Evolutionary conservation across 2,888 invertebrate genomes (phyloP).

Genomic region (Amphiduros pacificus): DNA sequence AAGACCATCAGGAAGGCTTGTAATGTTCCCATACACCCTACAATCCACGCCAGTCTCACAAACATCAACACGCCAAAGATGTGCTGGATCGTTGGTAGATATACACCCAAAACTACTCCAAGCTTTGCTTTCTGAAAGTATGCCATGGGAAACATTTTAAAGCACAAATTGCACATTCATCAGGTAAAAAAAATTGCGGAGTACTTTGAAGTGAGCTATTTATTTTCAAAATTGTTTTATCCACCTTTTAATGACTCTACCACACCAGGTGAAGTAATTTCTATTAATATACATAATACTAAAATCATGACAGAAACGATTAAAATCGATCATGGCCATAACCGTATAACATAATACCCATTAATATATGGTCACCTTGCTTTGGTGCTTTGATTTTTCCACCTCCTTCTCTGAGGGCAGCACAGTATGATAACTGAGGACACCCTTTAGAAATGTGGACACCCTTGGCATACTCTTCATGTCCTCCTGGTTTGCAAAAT

Average conservation of each 20-base stretch:
- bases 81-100: constrained; percentile 42
- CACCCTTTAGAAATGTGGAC: constrained; percentile 28
- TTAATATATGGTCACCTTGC: constrained; percentile 20
- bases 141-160: neutral
- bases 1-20: constrained; percentile 38
- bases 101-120: constrained; percentile 38
- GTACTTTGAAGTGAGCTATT: no score
- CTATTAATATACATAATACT: neutral
- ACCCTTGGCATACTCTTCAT: constrained; percentile 34
- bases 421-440: constrained; percentile 21
- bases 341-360: neutral
- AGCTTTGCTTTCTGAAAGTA: constrained; percentile 35
- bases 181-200: neutral
- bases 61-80: constrained; percentile 44
- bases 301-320: no score
- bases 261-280: neutral
- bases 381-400: constrained; percentile 21
- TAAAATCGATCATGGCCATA: no score
- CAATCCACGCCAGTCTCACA: constrained; percentile 40
- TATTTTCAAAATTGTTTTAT: neutral
- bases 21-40: constrained; percentile 33
- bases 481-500: no score
- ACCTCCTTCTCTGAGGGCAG: constrained; percentile 26
- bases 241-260: neutral
- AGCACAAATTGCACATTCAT: neutral